A percentile compares a stretch with the other conserved stretches of the same genome.
phyloP scores from a whole-genome alignment of 2,797 vertebrate genomes.

The Tadarida brasiliensis region DNA sequence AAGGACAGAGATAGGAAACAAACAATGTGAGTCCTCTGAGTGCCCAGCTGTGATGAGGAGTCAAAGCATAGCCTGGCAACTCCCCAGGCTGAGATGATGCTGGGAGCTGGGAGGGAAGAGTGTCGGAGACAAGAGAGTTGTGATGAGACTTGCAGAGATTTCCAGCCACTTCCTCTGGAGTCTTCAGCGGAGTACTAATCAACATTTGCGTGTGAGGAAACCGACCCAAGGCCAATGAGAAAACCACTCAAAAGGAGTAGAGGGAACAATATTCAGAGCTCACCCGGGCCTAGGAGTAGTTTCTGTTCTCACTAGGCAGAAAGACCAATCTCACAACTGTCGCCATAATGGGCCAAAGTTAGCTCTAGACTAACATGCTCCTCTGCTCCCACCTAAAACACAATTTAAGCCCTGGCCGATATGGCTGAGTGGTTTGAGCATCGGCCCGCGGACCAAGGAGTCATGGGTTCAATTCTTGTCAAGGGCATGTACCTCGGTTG shows the following conservation, averaged over 20 bases:
- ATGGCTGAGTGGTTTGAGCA: too few relatives aligned
- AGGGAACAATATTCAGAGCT: background rate
- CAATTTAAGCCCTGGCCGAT: too few relatives aligned
- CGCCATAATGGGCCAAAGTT: background rate
- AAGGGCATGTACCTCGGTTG: too few relatives aligned
- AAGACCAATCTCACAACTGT: background rate
- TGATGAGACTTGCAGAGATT: background rate
- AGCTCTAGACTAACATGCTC: background rate
- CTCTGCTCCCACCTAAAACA: background rate
- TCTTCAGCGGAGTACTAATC: background rate
- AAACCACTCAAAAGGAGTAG: background rate
- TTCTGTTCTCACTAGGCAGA: background rate
- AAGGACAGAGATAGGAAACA: background rate
- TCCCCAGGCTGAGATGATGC: background rate
- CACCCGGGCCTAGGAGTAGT: background rate
- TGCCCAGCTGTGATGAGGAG: background rate
- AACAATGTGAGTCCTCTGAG: background rate
- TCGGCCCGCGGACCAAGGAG: too few relatives aligned
- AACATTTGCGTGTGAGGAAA: background rate
- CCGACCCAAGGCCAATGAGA: background rate
- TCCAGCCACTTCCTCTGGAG: background rate
- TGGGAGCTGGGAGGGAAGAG: background rate
- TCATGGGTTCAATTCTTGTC: too few relatives aligned
- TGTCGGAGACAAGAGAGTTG: background rate
- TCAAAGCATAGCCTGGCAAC: background rate